Base-by-base conservation (phyloP, 2,888 invertebrate species). In the Aleiodes leptofemur region DNA sequence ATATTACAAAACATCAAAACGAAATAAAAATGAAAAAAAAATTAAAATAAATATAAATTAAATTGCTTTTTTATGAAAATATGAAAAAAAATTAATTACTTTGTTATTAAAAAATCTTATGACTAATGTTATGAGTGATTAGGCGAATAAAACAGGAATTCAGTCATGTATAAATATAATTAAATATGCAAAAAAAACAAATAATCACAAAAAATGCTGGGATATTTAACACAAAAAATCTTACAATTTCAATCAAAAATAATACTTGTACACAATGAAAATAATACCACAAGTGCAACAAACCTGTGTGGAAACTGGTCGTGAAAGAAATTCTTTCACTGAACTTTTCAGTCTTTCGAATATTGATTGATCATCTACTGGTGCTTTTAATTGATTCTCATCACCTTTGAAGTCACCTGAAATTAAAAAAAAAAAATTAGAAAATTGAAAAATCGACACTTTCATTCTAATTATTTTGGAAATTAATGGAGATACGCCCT, bases 291-390 rank as follows among this genome's bases (percentile, higher is more conserved):
- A 81, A 79, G 83, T 83, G 83, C 83, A 85, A 82, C 78, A 76
- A 78, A 57, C 56, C 70, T 57, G 70, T 5, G 57, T 70, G n/a
- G 70, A 59, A n/a, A 70, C 48, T 82, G 86, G 87, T 72, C 81
- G 84, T 6, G 80, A 81, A n/a, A 88, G 80, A 76, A 89, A 86
- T 77, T 88, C 86, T 81, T 83, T 87, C 55, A 89, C 79, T 1
- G 86, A 86, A 72, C 85, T 87, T 81, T 88, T 89, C 5, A 89
- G 74, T 72, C 86, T 83, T 79, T 89, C 88, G 56, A 88, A 86
- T 78, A 89, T 82, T 55, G 88, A 89, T 74, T 84, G 76, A 75
- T 88, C 88, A 38, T 85, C 84, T 11, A 75, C 76, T 13, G 89
- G 88, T 38, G 89, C 86, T 83, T 88, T 88, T 16, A 89, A 77